A percentile compares a stretch with the other conserved stretches of the same genome.
Evolutionary conservation across 1,140 invertebrate species (phyloP).

Genomic region (Zaprionus tsacasi): DNA sequence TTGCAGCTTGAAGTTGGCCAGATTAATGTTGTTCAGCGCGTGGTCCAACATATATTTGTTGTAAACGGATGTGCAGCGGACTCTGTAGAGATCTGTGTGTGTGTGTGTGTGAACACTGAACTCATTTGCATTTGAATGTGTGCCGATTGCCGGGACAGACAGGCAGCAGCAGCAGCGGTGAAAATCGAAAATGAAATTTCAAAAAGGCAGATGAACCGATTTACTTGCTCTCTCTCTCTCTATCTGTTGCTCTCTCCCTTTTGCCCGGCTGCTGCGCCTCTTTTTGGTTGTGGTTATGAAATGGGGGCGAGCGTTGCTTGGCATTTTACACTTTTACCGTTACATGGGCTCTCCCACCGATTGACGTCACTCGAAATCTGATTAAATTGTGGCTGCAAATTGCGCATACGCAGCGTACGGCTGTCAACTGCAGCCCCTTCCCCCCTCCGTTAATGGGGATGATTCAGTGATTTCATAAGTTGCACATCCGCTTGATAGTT

Average conservation of each 20-base stretch:
- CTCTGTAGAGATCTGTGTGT: slow-evolving; percentile 8
- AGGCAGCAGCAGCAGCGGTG: slow-evolving; percentile 27
- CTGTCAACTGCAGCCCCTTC: slow-evolving; percentile 21
- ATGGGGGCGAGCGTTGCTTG: slow-evolving; percentile 24
- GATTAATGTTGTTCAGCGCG: slow-evolving; percentile 58
- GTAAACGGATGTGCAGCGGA: slow-evolving; percentile 63
- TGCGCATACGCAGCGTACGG: slow-evolving; percentile 65
- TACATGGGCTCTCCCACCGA: slow-evolving; percentile 28
- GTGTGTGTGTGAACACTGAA: slow-evolving; percentile 47
- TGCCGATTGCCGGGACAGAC: slow-evolving; percentile 30
- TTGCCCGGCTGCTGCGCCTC: slow-evolving; percentile 57
- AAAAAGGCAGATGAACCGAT: slow-evolving; percentile 46
- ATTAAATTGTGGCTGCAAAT: slow-evolving; percentile 70
- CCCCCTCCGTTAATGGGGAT: slow-evolving; percentile 61
- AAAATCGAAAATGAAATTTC: slow-evolving; percentile 72
- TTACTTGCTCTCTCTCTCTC: slow-evolving; percentile 51
- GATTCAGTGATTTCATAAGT: slow-evolving; percentile 71
- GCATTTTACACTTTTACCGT: slow-evolving; percentile 64
- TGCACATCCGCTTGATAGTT: slow-evolving; percentile 57
- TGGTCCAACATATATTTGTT: slow-evolving; percentile 68
- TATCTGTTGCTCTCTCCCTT: too few relatives aligned
- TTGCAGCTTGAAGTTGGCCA: slow-evolving; percentile 23
- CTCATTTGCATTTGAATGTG: slow-evolving; percentile 67
- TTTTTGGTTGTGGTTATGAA: slow-evolving; percentile 62
- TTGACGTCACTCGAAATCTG: slow-evolving; percentile 75